These are phyloP conservation scores for Mythimna ferrago DNA, from an alignment of 2,888 invertebrate species.

Conservation along the genomic window DNA sequence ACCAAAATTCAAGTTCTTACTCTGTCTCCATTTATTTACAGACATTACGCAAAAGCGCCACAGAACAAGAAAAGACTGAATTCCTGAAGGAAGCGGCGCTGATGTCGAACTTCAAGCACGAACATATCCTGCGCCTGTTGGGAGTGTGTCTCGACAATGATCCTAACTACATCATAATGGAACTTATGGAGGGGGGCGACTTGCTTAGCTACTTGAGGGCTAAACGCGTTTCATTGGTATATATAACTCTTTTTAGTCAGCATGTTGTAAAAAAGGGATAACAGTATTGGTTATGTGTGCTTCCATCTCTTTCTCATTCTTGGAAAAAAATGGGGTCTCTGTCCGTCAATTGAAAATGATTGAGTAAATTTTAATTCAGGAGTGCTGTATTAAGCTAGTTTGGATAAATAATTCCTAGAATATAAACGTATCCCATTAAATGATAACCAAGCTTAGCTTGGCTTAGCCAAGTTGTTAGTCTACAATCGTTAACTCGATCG, in stretches of 20 bases:
- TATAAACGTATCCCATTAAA: too few species aligned
- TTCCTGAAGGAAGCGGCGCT: conserved; percentile 99
- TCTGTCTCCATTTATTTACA: conserved; percentile 71
- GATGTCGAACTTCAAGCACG: conserved; percentile 99
- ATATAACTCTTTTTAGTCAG: not conserved
- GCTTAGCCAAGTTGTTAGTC: too few species aligned
- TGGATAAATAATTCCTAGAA: too few species aligned
- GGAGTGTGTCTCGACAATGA: conserved; percentile 99
- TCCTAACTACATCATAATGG: conserved; percentile 98
- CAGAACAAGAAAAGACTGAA: conserved; percentile 97
- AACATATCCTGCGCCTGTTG: conserved; percentile 97
- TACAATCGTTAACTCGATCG: too few species aligned
- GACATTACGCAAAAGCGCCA: conserved; percentile 97
- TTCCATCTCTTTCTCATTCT: too few species aligned
- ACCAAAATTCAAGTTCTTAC: not conserved
- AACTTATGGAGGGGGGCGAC: conserved; percentile 99
- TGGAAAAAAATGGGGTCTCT: too few species aligned
- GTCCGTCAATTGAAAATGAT: too few species aligned
- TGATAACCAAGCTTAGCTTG: too few species aligned
- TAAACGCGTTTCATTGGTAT: conserved; percentile 94
- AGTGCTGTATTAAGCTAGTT: too few species aligned
- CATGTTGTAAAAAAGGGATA: not conserved
- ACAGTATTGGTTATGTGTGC: too few species aligned
- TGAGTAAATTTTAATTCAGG: too few species aligned
- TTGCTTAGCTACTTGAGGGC: conserved; percentile 96